phyloP scores from a whole-genome alignment of 2,888 invertebrate species.

The Erebia epiphron region DNA sequence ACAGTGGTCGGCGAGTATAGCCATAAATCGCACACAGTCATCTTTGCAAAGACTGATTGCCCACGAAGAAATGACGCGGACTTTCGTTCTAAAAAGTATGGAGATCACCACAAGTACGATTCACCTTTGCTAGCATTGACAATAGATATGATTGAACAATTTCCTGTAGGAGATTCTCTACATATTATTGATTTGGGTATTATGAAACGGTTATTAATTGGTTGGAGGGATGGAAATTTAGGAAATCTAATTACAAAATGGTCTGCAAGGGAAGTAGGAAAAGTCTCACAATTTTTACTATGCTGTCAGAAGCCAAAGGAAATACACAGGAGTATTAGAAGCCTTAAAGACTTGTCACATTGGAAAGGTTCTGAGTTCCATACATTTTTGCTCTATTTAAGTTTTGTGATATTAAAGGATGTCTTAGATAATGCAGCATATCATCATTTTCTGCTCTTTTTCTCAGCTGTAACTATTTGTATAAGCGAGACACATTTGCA shows the following conservation, averaged over 20 bases:
- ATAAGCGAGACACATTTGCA: neutral
- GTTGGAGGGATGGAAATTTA: neutral
- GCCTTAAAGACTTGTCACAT: neutral
- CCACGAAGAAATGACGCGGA: no score
- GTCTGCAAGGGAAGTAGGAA: no score
- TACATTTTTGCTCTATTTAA: neutral
- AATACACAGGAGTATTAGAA: neutral
- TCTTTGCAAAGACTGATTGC: neutral
- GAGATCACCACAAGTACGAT: no score
- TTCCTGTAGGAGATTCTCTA: neutral
- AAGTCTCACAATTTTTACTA: no score
- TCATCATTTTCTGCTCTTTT: neutral
- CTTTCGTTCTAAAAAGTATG: no score
- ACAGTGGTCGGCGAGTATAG: neutral
- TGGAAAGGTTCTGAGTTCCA: neutral
- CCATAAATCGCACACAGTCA: neutral
- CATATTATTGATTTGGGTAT: neutral
- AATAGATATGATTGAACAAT: neutral
- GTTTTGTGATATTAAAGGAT: neutral
- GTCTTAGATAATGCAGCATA: neutral
- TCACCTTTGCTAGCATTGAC: no score
- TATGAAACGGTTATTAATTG: neutral
- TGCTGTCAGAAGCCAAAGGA: neutral
- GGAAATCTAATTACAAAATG: neutral
- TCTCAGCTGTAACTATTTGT: neutral